These are phyloP conservation scores for Clarias platycephalus DNA, from an alignment of 2,797 vertebrate genomes.

Conservation along the genomic window DNA sequence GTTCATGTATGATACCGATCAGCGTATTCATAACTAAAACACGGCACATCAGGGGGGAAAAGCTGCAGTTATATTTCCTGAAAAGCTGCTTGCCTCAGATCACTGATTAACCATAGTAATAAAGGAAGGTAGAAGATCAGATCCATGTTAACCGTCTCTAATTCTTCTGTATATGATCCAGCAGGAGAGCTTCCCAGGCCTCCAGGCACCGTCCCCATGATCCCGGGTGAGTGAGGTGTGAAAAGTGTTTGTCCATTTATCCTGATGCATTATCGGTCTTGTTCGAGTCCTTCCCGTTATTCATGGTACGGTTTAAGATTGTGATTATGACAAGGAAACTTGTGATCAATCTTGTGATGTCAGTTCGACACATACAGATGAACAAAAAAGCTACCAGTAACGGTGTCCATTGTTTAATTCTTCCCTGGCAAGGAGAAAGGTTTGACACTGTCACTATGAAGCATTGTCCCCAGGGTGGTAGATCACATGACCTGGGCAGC, in stretches of 20 bases:
- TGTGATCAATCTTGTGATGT: not conserved
- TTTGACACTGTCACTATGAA: not conserved
- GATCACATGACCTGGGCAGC: not conserved
- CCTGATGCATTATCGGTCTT: not conserved
- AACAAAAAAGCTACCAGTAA: not conserved
- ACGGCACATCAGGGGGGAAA: not conserved
- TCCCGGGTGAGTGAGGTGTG: slow-evolving; percentile 1
- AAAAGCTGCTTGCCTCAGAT: not conserved
- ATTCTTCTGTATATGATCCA: not conserved
- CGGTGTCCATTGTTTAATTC: not conserved
- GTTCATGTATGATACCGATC: not conserved
- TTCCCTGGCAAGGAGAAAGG: not conserved
- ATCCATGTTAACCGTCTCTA: not conserved
- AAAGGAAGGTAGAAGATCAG: not conserved
- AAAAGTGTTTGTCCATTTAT: not conserved
- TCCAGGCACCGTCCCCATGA: not conserved
- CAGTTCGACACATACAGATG: not conserved
- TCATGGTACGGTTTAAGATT: not conserved
- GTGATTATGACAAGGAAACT: not conserved
- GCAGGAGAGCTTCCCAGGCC: not conserved
- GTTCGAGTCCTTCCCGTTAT: not conserved
- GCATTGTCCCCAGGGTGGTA: not conserved
- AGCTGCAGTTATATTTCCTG: too few species aligned
- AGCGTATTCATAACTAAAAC: not conserved
- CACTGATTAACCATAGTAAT: not conserved